Percentiles rank a stretch among this genome's conserved stretches.
These are phyloP conservation scores for Sarcophilus harrisii DNA, from an alignment of 2,797 vertebrate species.

Conservation along the genomic window DNA sequence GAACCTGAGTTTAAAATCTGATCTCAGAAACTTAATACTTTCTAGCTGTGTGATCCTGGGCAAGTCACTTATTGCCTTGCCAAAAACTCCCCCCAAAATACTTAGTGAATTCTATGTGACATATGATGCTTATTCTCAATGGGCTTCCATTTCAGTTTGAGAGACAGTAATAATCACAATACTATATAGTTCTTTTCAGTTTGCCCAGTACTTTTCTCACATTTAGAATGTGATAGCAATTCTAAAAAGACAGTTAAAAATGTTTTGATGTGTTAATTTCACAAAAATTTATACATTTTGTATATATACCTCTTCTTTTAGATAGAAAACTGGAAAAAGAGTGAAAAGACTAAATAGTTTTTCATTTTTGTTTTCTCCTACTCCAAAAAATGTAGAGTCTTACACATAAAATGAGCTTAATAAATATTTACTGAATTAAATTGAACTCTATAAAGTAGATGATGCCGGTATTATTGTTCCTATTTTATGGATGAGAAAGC, in stretches of 20 bases:
- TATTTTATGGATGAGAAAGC: neutral
- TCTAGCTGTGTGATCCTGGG: too few relatives aligned
- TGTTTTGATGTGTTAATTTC: slow-evolving; percentile 6
- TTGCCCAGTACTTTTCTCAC: neutral
- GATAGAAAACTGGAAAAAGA: neutral
- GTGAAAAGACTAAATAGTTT: neutral
- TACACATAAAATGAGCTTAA: neutral
- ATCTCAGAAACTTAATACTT: too few relatives aligned
- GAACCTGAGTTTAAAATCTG: too few relatives aligned
- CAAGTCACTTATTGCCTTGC: too few relatives aligned
- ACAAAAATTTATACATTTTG: neutral
- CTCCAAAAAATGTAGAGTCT: neutral
- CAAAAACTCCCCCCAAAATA: too few relatives aligned
- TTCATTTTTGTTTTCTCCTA: neutral
- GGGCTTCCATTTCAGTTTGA: neutral
- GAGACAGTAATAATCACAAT: neutral
- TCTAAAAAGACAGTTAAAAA: slow-evolving; percentile 28
- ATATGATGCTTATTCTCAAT: neutral
- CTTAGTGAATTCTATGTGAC: neutral
- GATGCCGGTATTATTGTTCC: neutral
- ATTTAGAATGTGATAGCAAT: slow-evolving; percentile 12
- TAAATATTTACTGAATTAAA: neutral
- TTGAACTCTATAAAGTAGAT: neutral
- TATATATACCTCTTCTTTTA: neutral
- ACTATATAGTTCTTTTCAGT: neutral